Evolutionary conservation across 30 jellyfish, hydroid and myxozoan species (phyloP), one percentile per base, ranked within the genome.

Genomic region (Chrysaora quinquecirrha): DNA sequence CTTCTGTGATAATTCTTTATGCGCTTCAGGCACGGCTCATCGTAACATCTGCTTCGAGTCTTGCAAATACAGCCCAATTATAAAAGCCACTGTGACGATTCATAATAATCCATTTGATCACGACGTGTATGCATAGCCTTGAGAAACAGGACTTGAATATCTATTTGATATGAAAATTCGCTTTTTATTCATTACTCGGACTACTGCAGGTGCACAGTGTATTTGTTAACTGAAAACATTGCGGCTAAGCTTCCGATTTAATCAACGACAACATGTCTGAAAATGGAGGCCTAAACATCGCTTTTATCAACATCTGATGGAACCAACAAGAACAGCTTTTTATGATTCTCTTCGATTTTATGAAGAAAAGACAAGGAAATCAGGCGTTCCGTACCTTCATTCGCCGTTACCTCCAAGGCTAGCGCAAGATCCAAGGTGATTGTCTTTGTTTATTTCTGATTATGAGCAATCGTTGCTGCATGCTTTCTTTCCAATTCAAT

Each of bases 391-490:
- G 0, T 82, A 82, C 34, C 61, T 82, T 80, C 93, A 82, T 58
- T 71, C 93, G 30, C 93, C 93, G 64, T 32, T 82, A 46, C 93
- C 93, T 0, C 86, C 93, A 30, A 70, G 86, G 34, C 64, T 82
- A 67, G 86, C 85, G 6, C 78, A 54, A 61, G 80, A 82, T 62
- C 93, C 93, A 0, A 82, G 93, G 93, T 82, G 31, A 6, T 1
- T 19, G 22, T 0, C 2, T 28, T 30, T 20, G 3, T 24, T 18
- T 75, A 64, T 29, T 18, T 52, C 25, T 21, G 16, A 0, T 28
- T 0, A 38, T 72, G 30, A 18, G 22, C 29, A 22, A n/a, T 31
- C 72, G 47, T 28, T 72, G 38, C n/a, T n/a, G n/a, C n/a, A n/a
- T n/a, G n/a, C n/a, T n/a, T n/a, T n/a, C n/a, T n/a, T n/a, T n/a